Conservation (phyloP, 2,888 invertebrate species). For the Agrilus biguttatus region DNA sequence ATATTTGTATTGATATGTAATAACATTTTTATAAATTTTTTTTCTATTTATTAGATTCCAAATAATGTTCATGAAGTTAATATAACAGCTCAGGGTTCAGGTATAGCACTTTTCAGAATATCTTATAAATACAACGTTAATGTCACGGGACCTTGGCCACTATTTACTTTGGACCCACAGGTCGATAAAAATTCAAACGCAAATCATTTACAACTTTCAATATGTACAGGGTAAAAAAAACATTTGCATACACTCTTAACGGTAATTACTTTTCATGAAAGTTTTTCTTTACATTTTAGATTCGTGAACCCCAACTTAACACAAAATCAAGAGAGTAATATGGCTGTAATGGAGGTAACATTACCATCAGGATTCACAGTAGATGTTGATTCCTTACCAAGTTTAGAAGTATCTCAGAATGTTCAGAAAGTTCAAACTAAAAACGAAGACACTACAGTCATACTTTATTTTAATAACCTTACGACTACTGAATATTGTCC, state of each 20-base stretch:
- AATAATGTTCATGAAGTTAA: slow-evolving; percentile 47
- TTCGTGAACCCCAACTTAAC: slow-evolving; percentile 44
- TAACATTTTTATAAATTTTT: background rate
- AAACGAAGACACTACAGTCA: slow-evolving; percentile 47
- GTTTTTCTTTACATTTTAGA: slow-evolving; percentile 28
- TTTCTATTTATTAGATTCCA: slow-evolving; percentile 34
- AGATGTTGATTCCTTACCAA: slow-evolving; percentile 58
- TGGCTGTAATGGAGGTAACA: slow-evolving; percentile 81
- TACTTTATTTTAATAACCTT: slow-evolving; percentile 61
- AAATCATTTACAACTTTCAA: slow-evolving; percentile 62
- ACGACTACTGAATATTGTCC: slow-evolving; percentile 55
- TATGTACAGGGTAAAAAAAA: slow-evolving; percentile 56
- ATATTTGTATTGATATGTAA: background rate
- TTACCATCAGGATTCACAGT: slow-evolving; percentile 86
- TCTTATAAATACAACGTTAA: slow-evolving; percentile 71
- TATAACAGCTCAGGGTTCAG: slow-evolving; percentile 65
- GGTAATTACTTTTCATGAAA: background rate
- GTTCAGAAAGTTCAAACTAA: slow-evolving; percentile 55
- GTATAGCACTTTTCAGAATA: slow-evolving; percentile 64
- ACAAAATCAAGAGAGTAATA: slow-evolving; percentile 62
- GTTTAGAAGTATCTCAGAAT: slow-evolving; percentile 38
- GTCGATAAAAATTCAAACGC: slow-evolving; percentile 68
- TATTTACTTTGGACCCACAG: slow-evolving; percentile 74
- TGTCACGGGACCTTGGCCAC: slow-evolving; percentile 75
- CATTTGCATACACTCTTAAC: background rate